phyloP scores from a whole-genome alignment of 2,113 vertebrate species.

The Puntigrus tetrazona region DNA sequence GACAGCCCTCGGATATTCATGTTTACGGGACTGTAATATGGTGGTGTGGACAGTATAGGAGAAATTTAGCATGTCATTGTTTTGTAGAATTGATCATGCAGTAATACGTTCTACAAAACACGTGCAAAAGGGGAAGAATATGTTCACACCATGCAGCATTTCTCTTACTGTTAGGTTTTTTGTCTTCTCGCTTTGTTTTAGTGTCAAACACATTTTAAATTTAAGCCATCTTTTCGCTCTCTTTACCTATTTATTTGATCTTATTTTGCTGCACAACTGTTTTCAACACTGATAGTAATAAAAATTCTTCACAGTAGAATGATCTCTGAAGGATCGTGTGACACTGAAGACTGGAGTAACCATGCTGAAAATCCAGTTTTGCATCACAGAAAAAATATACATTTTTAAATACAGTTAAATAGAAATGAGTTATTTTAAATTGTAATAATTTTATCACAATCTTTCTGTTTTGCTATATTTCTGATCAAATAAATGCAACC shows the following conservation, averaged over 20 bases:
- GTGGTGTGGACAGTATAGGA: background rate
- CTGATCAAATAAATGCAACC: background rate
- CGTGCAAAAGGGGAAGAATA: conserved; percentile 12
- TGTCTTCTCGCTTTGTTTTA: background rate
- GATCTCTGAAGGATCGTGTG: background rate
- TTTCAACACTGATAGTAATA: background rate
- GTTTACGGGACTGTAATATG: background rate
- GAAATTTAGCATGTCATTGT: background rate
- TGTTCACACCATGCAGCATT: conserved; percentile 1
- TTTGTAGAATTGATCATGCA: background rate
- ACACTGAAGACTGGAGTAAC: background rate
- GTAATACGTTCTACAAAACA: background rate
- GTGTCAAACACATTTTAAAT: background rate
- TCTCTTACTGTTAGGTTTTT: conserved; percentile 3
- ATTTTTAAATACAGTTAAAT: background rate
- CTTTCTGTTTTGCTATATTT: background rate
- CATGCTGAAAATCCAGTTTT: background rate
- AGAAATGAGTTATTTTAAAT: background rate
- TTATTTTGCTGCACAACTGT: background rate
- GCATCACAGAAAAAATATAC: background rate
- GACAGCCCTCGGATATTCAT: background rate
- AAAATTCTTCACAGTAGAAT: background rate
- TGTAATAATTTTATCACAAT: background rate
- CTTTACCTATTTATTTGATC: background rate
- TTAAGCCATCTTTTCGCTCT: background rate